Evolutionary conservation across 2,888 invertebrate genomes (phyloP).

Genomic region (Agrochola lota): DNA sequence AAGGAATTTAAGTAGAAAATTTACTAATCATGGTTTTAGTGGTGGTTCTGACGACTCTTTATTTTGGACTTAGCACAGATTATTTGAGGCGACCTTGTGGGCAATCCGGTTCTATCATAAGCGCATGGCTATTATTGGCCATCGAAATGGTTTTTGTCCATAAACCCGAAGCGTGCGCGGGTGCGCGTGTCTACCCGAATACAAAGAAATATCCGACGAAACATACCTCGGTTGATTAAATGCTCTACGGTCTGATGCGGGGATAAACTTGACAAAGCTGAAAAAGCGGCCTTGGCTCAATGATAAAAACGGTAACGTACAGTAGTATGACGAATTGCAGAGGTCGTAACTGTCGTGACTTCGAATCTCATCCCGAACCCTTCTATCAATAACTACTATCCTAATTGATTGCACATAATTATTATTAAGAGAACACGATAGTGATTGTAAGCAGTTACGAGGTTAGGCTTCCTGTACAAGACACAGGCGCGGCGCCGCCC

Average conservation of each 20-base stretch:
- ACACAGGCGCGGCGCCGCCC: too few relatives aligned
- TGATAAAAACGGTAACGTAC: slow-evolving; percentile 3
- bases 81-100: not conserved
- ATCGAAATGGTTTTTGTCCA: not conserved
- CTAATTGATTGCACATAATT: too few relatives aligned
- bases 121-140: not conserved
- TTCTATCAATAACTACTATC: not conserved
- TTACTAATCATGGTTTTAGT: not conserved
- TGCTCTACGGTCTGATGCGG: slow-evolving; percentile 8
- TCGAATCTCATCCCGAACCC: not conserved
- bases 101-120: not conserved
- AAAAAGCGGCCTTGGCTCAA: slow-evolving; percentile 13
- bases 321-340: not conserved
- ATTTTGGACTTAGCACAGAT: slow-evolving; percentile 4
- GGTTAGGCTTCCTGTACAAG: not conserved
- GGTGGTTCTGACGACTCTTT: slow-evolving; percentile 12
- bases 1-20: not conserved
- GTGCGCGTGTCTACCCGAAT: not conserved
- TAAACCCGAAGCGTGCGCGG: not conserved
- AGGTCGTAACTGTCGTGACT: not conserved
- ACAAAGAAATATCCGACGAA: not conserved
- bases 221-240: not conserved
- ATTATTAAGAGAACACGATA: too few relatives aligned
- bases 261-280: slow-evolving; percentile 8
- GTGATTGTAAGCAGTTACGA: not conserved